Base-by-base conservation (phyloP, 2,797 vertebrate genomes). In the Enteromius unitaeniatus region DNA sequence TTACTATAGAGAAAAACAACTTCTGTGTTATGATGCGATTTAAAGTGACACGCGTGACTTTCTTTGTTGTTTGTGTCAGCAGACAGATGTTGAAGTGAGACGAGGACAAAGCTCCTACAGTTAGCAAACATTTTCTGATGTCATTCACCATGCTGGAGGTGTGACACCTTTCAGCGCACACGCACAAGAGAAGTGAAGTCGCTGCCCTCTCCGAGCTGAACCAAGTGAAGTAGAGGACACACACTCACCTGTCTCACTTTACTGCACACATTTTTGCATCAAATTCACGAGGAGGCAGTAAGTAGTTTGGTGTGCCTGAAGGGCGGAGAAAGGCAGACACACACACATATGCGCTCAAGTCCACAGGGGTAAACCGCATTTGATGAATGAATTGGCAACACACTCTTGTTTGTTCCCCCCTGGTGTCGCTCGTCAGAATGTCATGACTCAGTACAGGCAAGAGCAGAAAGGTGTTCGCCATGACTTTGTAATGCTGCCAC, bases 371-470 rank as follows among this genome's bases (percentile, higher is more conserved):
- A 86, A 86, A 86, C 78, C 78, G 62, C 75, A 84, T 86, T 89
- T 89, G 88, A 89, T 89, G 80, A 87, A 87, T 87, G 88, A 89
- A 87, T 85, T 89, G 88, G 86, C 84, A 83, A 89, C 77, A 86
- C 60, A 70, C 73, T 74, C 73, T 81, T 87, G 79, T 87, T 87
- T 87, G 76, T 84, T 87, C 72, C 86, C 87, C 70, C 72, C 78
- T 60, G 84, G 79, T 72, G 6, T 79, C 60, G 79, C 90, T 92
- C 90, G 90, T 90, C 91, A 93, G 90, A 91, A 91, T 92, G 87
- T 92, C 87, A 90, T 91, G 94, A 94, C 93, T 91, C 90, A 68
- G 79, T 70, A 80, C 64, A 87, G 72, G 87, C 89, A 90, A 90
- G 84, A 79, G 81, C 88, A 90, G 72, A 79, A 90, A 53, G 87